A percentile compares a stretch with the other conserved stretches of the same genome.
phyloP scores from a whole-genome alignment of 2,888 invertebrate genomes.

The Agonopterix heracliana region DNA sequence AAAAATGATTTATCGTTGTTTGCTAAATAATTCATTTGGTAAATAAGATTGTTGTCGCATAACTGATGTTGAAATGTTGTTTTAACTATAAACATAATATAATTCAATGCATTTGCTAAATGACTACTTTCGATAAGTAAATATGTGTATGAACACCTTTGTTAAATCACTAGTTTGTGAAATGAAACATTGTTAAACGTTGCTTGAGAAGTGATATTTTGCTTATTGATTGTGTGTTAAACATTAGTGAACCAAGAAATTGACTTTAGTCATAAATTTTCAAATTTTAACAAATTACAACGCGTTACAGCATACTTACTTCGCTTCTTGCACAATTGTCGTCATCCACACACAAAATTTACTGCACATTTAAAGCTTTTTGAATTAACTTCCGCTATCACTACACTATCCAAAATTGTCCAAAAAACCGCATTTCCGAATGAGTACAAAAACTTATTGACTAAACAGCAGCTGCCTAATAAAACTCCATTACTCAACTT shows the following conservation, averaged over 20 bases:
- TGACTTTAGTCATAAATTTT: too few species aligned
- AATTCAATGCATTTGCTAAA: too few species aligned
- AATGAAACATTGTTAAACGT: neutral
- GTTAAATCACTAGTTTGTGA: neutral
- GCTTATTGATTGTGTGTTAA: too few species aligned
- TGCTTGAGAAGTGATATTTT: too few species aligned
- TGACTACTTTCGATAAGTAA: too few species aligned
- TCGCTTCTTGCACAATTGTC: neutral
- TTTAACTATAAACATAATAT: too few species aligned
- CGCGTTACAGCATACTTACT: neutral
- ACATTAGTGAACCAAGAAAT: too few species aligned
- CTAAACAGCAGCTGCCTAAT: neutral
- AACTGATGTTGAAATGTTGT: too few species aligned
- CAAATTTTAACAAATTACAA: constrained; percentile 1
- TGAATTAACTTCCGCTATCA: neutral
- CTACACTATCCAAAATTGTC: neutral
- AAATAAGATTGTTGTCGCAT: too few species aligned
- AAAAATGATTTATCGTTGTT: too few species aligned
- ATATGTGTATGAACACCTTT: neutral
- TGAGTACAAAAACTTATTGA: neutral
- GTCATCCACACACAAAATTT: neutral
- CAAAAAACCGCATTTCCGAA: neutral
- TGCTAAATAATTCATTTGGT: too few species aligned
- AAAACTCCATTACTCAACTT: neutral
- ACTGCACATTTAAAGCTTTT: neutral